These are phyloP conservation scores for Perca schrenkii DNA, from an alignment of 2,113 vertebrate species.

Conservation along the genomic window DNA sequence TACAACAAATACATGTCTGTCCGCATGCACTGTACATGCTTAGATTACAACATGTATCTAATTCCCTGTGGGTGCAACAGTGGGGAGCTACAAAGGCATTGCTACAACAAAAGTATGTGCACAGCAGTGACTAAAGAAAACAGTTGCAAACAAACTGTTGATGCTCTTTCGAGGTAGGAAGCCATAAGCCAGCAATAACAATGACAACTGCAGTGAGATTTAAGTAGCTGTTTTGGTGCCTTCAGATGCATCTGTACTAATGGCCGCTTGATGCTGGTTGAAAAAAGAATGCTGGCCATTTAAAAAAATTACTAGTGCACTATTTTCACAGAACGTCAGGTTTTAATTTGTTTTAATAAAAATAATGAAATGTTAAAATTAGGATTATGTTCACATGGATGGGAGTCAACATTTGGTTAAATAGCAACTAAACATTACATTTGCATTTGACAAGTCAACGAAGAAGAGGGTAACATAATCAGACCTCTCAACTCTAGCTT, in stretches of 20 bases:
- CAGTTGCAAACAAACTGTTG: background rate
- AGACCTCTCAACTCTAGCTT: no score
- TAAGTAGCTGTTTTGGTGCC: background rate
- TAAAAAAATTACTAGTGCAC: background rate
- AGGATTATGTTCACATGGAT: no score
- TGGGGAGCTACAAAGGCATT: no score
- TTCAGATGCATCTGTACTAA: background rate
- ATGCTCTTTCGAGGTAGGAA: background rate
- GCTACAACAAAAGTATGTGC: no score
- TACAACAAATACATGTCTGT: background rate
- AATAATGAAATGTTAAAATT: no score
- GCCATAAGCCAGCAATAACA: background rate
- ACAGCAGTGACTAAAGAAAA: no score
- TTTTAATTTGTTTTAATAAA: no score
- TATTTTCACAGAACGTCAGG: no score
- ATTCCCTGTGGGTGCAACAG: background rate
- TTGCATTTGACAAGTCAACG: background rate
- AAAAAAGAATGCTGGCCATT: background rate
- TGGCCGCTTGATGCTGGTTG: background rate
- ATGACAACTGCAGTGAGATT: no score
- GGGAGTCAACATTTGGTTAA: background rate
- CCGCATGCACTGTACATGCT: background rate
- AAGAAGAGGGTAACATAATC: background rate
- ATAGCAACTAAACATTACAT: background rate
- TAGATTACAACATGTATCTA: background rate